Percentiles rank a stretch among this genome's conserved stretches.
Evolutionary conservation across 2,797 vertebrate species (phyloP).

Genomic region (Poeciliopsis gracilis): DNA sequence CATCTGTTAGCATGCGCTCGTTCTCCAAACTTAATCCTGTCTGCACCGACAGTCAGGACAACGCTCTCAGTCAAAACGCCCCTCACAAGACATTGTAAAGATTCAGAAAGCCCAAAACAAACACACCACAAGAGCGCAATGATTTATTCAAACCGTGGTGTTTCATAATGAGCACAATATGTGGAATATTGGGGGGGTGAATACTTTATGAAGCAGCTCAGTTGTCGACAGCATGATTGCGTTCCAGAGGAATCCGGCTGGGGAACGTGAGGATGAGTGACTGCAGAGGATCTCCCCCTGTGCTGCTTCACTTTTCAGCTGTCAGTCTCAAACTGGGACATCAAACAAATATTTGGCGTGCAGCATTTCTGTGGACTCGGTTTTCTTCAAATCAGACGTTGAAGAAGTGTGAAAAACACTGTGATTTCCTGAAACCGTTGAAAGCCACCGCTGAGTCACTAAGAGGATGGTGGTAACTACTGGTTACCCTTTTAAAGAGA

Average conservation of each 20-base stretch:
- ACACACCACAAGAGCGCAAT: slow-evolving; percentile 59
- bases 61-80: slow-evolving; percentile 58
- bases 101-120: slow-evolving; percentile 48
- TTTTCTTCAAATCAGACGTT: neutral
- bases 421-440: neutral
- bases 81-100: slow-evolving; percentile 53
- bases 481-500: neutral
- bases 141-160: slow-evolving; percentile 68
- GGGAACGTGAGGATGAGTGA: slow-evolving; percentile 16
- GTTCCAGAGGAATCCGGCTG: slow-evolving; percentile 42
- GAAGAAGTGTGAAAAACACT: neutral
- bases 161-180: slow-evolving; percentile 65
- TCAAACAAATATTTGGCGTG: slow-evolving; percentile 3
- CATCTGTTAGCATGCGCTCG: slow-evolving; percentile 50
- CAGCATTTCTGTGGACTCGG: neutral
- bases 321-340: slow-evolving; percentile 12
- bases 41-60: slow-evolving; percentile 63
- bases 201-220: slow-evolving; percentile 64
- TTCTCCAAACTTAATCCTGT: slow-evolving; percentile 61
- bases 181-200: slow-evolving; percentile 54
- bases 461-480: neutral
- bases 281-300: slow-evolving; percentile 21
- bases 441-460: neutral
- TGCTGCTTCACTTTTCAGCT: slow-evolving; percentile 12
- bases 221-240: slow-evolving; percentile 61